Conservation (phyloP, 2,888 invertebrate genomes). For the Strigamia maritima region DNA sequence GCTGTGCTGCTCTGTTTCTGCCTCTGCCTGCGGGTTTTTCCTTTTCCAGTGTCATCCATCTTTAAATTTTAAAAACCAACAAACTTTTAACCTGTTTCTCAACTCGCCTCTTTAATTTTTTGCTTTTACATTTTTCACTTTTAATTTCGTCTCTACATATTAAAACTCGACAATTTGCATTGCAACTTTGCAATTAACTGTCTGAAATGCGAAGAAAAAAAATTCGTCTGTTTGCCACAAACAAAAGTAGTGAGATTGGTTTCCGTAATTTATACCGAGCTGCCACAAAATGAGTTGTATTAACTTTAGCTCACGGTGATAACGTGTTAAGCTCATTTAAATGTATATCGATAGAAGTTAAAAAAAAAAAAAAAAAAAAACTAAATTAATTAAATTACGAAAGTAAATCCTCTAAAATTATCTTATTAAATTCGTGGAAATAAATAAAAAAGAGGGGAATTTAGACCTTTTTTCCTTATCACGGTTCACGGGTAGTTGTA, state of each 20-base stretch:
- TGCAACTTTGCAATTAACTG: neutral
- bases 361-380: too few relatives aligned
- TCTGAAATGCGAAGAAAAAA: neutral
- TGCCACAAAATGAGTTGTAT: neutral
- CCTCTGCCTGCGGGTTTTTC: too few relatives aligned
- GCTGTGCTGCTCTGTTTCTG: neutral
- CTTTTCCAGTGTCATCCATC: neutral
- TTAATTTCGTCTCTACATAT: neutral
- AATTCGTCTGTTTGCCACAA: neutral
- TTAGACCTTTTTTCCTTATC: neutral
- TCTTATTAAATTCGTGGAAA: neutral
- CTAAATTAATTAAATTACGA: neutral
- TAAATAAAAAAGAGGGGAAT: neutral
- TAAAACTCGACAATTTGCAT: conserved; percentile 12
- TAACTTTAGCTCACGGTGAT: conserved; percentile 1
- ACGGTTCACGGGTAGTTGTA: neutral
- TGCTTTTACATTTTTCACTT: neutral
- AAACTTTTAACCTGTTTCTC: neutral
- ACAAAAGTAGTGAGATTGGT: neutral
- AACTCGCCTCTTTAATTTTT: neutral
- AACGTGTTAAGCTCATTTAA: neutral
- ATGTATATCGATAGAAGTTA: neutral
- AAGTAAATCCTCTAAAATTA: neutral
- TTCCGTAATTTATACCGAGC: conserved; percentile 4
- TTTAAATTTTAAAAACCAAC: neutral